These are phyloP conservation scores for Apodemus speciosus DNA, from an alignment of 2,113 vertebrate genomes.

Conservation along the genomic window DNA sequence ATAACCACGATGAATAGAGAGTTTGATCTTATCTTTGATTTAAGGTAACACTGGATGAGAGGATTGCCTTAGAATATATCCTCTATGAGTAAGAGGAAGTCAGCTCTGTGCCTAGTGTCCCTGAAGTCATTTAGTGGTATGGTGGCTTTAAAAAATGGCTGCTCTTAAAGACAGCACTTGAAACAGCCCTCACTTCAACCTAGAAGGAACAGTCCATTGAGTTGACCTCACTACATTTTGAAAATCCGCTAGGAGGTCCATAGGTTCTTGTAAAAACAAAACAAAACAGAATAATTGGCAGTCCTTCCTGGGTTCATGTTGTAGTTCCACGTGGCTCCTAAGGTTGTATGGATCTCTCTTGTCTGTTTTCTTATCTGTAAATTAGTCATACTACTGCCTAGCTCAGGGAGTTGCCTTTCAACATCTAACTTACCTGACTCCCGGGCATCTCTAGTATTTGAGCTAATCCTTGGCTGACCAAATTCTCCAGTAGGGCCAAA, in stretches of 20 bases:
- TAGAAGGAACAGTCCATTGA: background rate
- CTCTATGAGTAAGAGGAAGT: background rate
- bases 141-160: slow-evolving; percentile 25
- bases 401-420: background rate
- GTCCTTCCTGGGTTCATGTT: background rate
- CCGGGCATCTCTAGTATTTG: background rate
- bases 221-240: background rate
- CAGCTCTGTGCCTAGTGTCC: background rate
- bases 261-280: background rate
- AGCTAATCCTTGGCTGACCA: slow-evolving; percentile 16
- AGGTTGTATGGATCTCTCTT: background rate
- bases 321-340: background rate
- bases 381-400: background rate
- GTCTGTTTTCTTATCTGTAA: slow-evolving; percentile 47
- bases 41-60: background rate
- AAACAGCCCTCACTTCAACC: background rate
- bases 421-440: slow-evolving; percentile 2
- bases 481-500: slow-evolving; percentile 16
- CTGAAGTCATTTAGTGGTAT: background rate
- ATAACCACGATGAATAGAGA: background rate
- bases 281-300: background rate
- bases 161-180: background rate
- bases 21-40: background rate
- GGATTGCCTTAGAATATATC: background rate
- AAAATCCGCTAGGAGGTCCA: background rate